Evolutionary conservation across 2,888 invertebrate genomes (phyloP).

Genomic region (Stictocephala bisonia): DNA sequence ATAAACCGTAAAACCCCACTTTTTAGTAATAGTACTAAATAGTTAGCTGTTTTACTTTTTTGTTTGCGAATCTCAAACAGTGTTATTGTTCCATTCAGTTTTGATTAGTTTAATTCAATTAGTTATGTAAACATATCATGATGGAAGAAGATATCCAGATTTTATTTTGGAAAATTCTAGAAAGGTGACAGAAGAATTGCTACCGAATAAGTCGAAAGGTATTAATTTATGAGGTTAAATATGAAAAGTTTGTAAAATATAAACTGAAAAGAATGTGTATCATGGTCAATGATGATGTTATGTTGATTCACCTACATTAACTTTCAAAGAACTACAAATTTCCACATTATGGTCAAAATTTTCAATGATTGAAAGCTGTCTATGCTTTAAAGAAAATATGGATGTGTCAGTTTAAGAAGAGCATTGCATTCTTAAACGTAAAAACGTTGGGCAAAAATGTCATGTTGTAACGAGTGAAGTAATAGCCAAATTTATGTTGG

Average conservation of each 20-base stretch:
- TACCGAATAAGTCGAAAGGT: too few species aligned
- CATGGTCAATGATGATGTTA: not conserved
- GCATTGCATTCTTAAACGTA: not conserved
- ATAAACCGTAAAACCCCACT: too few species aligned
- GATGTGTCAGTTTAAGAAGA: not conserved
- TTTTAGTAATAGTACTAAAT: too few species aligned
- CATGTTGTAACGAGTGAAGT: not conserved
- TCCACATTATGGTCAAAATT: not conserved
- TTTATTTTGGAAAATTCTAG: too few species aligned
- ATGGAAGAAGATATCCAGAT: too few species aligned
- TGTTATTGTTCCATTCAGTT: too few species aligned
- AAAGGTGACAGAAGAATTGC: too few species aligned
- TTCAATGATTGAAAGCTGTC: not conserved
- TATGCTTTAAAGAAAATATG: not conserved
- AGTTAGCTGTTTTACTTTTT: too few species aligned
- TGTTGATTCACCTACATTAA: not conserved
- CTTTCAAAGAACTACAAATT: not conserved
- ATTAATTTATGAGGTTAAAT: not conserved
- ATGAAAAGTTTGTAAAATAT: not conserved
- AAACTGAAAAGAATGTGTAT: not conserved
- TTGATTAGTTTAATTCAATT: too few species aligned
- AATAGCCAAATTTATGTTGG: conserved; percentile 10
- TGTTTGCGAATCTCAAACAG: too few species aligned
- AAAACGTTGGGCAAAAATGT: not conserved
- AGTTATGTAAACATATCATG: too few species aligned